These are phyloP conservation scores for Yponomeuta malinellus DNA, from an alignment of 2,888 invertebrate genomes.

Conservation along the genomic window DNA sequence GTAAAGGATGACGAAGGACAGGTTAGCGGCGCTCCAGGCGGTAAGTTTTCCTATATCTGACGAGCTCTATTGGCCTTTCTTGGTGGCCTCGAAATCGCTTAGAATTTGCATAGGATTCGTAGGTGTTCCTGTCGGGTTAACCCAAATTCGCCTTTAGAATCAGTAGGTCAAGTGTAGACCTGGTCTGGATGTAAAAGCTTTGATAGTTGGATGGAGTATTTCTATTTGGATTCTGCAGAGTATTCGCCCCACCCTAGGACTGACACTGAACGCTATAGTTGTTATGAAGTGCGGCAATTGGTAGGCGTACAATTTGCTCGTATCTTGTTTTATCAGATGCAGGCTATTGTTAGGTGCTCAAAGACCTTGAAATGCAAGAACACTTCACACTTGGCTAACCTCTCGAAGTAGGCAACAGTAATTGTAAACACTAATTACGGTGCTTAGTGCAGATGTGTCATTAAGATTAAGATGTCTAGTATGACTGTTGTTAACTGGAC, in stretches of 20 bases:
- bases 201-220: constrained; percentile 19
- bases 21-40: constrained; percentile 97
- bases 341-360: constrained; percentile 1
- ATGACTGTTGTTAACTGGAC: background rate
- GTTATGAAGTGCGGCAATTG: constrained; percentile 53
- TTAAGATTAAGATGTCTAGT: background rate
- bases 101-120: constrained; percentile 46
- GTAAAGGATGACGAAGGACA: constrained; percentile 94
- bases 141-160: background rate
- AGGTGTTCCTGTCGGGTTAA: constrained; percentile 10
- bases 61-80: constrained; percentile 42
- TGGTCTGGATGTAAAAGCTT: constrained; percentile 19
- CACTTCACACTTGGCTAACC: constrained; percentile 14
- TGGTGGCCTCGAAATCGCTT: constrained; percentile 61
- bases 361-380: constrained; percentile 10
- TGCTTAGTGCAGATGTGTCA: background rate
- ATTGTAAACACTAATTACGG: constrained; percentile 5
- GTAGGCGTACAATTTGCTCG: background rate
- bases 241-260: constrained; percentile 66
- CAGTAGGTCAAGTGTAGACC: constrained; percentile 2
- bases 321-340: constrained; percentile 7
- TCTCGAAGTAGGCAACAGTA: constrained; percentile 4
- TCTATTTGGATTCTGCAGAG: constrained; percentile 36
- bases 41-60: constrained; percentile 76
- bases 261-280: constrained; percentile 51